phyloP scores from a whole-genome alignment of 2,797 vertebrate genomes.

The Craterocephalus amniculus region DNA sequence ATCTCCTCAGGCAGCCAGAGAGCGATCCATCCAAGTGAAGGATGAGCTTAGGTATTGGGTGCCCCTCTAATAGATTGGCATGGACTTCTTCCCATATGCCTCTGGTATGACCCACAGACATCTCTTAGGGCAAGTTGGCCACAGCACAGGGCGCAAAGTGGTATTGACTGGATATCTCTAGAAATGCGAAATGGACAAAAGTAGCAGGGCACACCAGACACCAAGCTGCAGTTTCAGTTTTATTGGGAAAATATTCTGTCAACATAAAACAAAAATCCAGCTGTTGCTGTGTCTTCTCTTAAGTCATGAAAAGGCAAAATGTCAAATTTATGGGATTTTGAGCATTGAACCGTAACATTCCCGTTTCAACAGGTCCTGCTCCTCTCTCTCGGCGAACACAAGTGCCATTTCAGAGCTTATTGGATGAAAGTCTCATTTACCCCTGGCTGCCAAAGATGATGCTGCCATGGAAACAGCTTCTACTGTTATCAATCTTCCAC shows the following conservation, averaged over 20 bases:
- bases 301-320: conserved; percentile 10
- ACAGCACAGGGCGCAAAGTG: conserved; percentile 45
- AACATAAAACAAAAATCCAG: background rate
- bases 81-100: conserved; percentile 67
- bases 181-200: conserved; percentile 36
- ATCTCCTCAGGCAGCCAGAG: conserved; percentile 75
- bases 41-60: conserved; percentile 73
- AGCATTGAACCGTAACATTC: conserved; percentile 54
- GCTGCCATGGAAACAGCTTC: conserved; percentile 94
- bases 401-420: conserved; percentile 80
- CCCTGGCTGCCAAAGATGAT: conserved; percentile 89
- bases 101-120: conserved; percentile 65
- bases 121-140: conserved; percentile 56
- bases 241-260: background rate
- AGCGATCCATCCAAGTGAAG: conserved; percentile 75
- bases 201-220: conserved; percentile 9
- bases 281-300: background rate
- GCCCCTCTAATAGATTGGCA: conserved; percentile 75
- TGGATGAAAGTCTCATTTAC: conserved; percentile 83
- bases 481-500: conserved; percentile 90
- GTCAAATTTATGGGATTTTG: conserved; percentile 31
- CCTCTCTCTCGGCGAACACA: conserved; percentile 72
- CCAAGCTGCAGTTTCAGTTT: conserved; percentile 26
- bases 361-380: conserved; percentile 81
- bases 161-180: conserved; percentile 35